phyloP scores from a whole-genome alignment of 2,888 invertebrate genomes.

The Folsomia candida region DNA sequence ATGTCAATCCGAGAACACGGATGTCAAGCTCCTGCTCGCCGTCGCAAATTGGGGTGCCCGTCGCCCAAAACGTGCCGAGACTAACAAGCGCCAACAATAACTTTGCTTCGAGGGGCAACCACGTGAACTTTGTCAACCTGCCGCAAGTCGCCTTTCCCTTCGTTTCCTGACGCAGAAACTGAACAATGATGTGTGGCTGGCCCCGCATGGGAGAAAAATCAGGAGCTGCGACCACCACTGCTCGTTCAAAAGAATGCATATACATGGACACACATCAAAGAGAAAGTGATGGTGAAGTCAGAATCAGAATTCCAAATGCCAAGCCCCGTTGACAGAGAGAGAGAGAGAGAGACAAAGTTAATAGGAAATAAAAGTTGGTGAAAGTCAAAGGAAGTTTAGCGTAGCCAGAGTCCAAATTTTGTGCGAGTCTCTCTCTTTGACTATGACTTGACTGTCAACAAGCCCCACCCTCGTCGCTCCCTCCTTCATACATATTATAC shows the following conservation, averaged over 20 bases:
- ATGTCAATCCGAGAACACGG: constrained; percentile 52
- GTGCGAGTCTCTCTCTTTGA: no score
- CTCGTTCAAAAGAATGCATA: not conserved
- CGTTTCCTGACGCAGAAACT: no score
- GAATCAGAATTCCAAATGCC: constrained; percentile 19
- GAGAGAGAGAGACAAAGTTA: constrained; percentile 8
- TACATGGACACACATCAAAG: constrained; percentile 11
- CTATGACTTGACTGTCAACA: no score
- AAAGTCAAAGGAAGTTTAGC: no score
- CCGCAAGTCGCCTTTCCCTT: not conserved
- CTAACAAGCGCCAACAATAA: constrained; percentile 19
- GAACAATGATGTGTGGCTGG: no score
- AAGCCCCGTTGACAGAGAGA: no score
- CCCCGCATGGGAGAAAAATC: no score
- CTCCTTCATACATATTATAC: no score
- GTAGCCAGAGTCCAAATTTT: no score
- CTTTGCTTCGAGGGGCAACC: not conserved
- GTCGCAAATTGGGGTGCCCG: constrained; percentile 51
- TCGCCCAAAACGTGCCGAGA: constrained; percentile 37
- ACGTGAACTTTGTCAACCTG: not conserved
- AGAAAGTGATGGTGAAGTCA: not conserved
- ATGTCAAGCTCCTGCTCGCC: constrained; percentile 48
- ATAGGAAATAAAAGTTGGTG: no score
- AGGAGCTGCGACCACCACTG: no score
- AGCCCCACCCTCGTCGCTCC: no score